These are phyloP conservation scores for Psammodynastes pulverulentus DNA, from an alignment of 2,113 vertebrate genomes.

Conservation along the genomic window DNA sequence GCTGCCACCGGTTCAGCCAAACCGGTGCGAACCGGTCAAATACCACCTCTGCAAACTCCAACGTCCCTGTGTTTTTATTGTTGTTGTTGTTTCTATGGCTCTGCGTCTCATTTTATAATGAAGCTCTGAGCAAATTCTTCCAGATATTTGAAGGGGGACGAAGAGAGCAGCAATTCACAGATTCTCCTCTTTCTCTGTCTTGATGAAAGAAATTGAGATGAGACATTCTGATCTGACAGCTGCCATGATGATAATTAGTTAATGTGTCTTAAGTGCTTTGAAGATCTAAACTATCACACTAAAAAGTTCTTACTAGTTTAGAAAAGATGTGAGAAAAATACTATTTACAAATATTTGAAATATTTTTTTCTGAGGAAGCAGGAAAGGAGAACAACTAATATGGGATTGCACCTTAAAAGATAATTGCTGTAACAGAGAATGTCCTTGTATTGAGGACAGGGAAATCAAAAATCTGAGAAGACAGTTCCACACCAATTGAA, in stretches of 20 bases:
- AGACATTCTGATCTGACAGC: slow-evolving; percentile 24
- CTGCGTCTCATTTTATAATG: background rate
- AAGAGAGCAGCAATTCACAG: background rate
- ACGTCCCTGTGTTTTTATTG: background rate
- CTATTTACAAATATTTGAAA: slow-evolving; percentile 16
- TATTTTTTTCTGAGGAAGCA: background rate
- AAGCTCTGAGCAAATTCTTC: background rate
- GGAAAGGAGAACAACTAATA: background rate
- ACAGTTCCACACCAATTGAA: no score
- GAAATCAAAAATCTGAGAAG: background rate
- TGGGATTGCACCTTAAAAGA: background rate
- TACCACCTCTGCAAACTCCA: no score
- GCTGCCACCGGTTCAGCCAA: no score
- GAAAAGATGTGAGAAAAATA: background rate
- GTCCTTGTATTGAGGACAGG: background rate
- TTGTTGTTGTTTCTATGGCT: background rate
- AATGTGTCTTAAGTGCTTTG: slow-evolving; percentile 25
- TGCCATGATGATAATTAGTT: slow-evolving; percentile 32
- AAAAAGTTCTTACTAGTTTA: slow-evolving; percentile 7
- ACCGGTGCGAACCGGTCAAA: no score
- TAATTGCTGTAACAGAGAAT: background rate
- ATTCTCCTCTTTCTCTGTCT: background rate
- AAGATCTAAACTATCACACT: slow-evolving; percentile 12
- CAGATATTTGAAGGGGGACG: background rate
- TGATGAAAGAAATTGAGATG: background rate